phyloP scores from a whole-genome alignment of 1,140 invertebrate species.

The Metopolophium dirhodum region DNA sequence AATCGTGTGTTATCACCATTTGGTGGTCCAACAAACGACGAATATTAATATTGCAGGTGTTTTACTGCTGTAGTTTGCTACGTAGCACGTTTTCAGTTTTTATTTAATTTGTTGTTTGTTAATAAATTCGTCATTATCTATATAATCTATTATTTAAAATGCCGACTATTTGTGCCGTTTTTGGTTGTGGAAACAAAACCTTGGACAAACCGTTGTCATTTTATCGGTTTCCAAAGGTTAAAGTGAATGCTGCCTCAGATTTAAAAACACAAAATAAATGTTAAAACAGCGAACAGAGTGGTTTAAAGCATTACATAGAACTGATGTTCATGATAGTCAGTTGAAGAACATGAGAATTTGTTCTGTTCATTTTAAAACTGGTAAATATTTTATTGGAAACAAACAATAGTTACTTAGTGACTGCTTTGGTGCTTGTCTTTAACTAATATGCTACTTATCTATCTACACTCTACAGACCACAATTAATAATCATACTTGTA shows the following conservation, averaged over 20 bases:
- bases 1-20: background rate
- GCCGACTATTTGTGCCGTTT: background rate
- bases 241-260: slow-evolving; percentile 11
- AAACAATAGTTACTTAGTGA: background rate
- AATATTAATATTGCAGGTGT: too few relatives aligned
- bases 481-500: too few relatives aligned
- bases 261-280: background rate
- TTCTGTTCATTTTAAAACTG: slow-evolving; percentile 3
- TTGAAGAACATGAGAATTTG: background rate
- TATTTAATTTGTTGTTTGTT: background rate
- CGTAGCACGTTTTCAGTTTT: background rate
- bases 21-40: background rate
- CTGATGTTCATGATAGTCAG: background rate
- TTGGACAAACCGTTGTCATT: background rate
- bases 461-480: too few relatives aligned
- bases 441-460: background rate
- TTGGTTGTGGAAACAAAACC: slow-evolving; percentile 3
- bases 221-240: slow-evolving; percentile 1
- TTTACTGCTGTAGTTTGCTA: background rate
- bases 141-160: slow-evolving; percentile 29
- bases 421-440: background rate
- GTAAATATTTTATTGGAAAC: background rate
- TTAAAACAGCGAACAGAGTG: background rate
- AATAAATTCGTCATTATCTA: background rate
- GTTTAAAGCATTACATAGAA: background rate